A percentile compares a stretch with the other conserved stretches of the same genome.
These are phyloP conservation scores for Oopsacas minuta DNA, from an alignment of 37 sponge, comb jelly and placozoan species.

Conservation along the genomic window DNA sequence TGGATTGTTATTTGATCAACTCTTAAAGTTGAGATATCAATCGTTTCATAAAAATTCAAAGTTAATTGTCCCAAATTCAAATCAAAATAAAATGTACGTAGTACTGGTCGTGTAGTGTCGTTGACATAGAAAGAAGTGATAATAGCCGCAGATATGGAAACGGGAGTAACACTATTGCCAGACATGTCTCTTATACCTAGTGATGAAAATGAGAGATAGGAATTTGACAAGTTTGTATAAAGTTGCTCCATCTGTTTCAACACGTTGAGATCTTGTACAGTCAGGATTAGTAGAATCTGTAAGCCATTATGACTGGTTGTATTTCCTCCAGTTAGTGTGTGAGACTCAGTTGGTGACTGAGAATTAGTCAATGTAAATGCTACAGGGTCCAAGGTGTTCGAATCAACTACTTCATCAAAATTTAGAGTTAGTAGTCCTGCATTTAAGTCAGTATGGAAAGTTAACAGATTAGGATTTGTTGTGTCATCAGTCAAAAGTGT, in stretches of 20 bases:
- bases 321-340: constrained; percentile 51
- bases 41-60: constrained; percentile 55
- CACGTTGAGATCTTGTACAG: constrained; percentile 58
- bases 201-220: constrained; percentile 41
- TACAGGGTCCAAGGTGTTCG: constrained; percentile 30
- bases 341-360: constrained; percentile 6
- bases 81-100: constrained; percentile 42
- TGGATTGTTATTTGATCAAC: constrained; percentile 46
- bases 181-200: constrained; percentile 58
- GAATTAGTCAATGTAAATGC: constrained; percentile 31
- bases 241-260: constrained; percentile 46
- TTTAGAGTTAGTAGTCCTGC: constrained; percentile 46
- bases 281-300: constrained; percentile 34
- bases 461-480: constrained; percentile 29
- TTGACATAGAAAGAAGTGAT: constrained; percentile 26
- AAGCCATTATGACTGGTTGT: constrained; percentile 64
- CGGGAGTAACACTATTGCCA: constrained; percentile 30
- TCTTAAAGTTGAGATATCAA: constrained; percentile 43
- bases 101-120: constrained; percentile 47
- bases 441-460: constrained; percentile 59
- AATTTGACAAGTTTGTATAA: constrained; percentile 29
- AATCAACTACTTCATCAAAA: constrained; percentile 66
- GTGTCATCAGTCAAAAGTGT: constrained; percentile 17
- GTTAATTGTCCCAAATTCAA: constrained; percentile 34
- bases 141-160: constrained; percentile 31